Evolutionary conservation across 2,888 invertebrate species (phyloP), one percentile per base, ranked within the genome.

Genomic region (Heliconius aoede): DNA sequence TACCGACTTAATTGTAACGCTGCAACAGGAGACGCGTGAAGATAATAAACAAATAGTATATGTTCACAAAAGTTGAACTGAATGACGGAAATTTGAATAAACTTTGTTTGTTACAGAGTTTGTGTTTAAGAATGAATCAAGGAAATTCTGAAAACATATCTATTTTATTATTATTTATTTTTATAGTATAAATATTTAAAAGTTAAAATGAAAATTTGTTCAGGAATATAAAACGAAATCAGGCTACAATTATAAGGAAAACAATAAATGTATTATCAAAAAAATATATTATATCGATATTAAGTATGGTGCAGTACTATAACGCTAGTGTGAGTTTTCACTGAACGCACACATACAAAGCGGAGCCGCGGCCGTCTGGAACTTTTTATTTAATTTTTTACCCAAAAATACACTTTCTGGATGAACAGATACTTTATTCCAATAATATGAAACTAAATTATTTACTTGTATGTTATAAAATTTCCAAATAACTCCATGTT

Each of bases 321-420:
- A 32, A 36, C 36, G 30, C 18, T 32, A 67, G 75, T 78, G 64
- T 67, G 75, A 18, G 73, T 65, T 76, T 76, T 76, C 79, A 40
- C 80, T 81, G 77, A 79, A n/a, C 79, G 78, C 77, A 32, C 64
- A 74, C 68, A 77, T 64, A 24, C 5, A 26, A 15, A 40, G 2
- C 62, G 28, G 36, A 36, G 36, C 72, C 74, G 74, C 30, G 71
- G 80, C 78, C 80, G 81, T 82, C 81, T 82, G 82, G 75, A 62
- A 9, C 69, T 74, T 71, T 79, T 78, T 80, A 75, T 30, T 61
- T 24, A 9, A 26, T 71, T 75, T 79, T 80, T 78, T 75, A 32
- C 55, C 46, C 30, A 74, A 73, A 74, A 64, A 74, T 65, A 46
- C 46, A 24, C n/a, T 62, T 77, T 51, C 40, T 51, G 21, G 26